phyloP scores from a whole-genome alignment of 2,113 vertebrate genomes.

The Platichthys flesus region DNA sequence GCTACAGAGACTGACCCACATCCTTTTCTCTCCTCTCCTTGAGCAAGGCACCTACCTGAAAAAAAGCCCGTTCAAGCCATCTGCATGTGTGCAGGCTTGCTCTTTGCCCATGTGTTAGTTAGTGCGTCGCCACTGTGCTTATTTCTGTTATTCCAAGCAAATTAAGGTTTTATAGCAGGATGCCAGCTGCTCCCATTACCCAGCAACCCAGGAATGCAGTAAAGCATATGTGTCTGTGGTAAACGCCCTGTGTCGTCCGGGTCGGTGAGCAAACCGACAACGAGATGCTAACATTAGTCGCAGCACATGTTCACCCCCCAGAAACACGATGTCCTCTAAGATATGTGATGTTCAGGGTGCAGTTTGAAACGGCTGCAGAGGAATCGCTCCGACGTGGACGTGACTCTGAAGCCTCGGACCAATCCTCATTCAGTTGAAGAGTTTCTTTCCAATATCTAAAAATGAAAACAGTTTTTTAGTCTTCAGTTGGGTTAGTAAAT shows the following conservation, averaged over 20 bases:
- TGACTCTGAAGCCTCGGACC: too few relatives aligned
- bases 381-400: too few relatives aligned
- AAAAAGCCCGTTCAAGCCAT: not conserved
- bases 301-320: not conserved
- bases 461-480: too few relatives aligned
- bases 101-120: slow-evolving; percentile 23
- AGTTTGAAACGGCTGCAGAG: not conserved
- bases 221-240: slow-evolving; percentile 46
- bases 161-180: slow-evolving; percentile 69
- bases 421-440: too few relatives aligned
- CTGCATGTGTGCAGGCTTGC: slow-evolving; percentile 19
- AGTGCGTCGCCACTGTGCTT: slow-evolving; percentile 13
- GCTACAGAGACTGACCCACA: slow-evolving; percentile 15
- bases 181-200: slow-evolving; percentile 47
- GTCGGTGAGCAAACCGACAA: slow-evolving; percentile 34
- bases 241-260: slow-evolving; percentile 38
- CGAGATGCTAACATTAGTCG: slow-evolving; percentile 47
- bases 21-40: not conserved
- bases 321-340: not conserved
- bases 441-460: too few relatives aligned
- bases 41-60: slow-evolving; percentile 21
- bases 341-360: slow-evolving; percentile 6
- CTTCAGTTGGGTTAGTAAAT: too few relatives aligned
- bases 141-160: slow-evolving; percentile 47
- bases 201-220: slow-evolving; percentile 64